Evolutionary conservation across 2,797 vertebrate species (phyloP), one percentile per base, ranked within the genome.

Genomic region (Ceryle rudis): DNA sequence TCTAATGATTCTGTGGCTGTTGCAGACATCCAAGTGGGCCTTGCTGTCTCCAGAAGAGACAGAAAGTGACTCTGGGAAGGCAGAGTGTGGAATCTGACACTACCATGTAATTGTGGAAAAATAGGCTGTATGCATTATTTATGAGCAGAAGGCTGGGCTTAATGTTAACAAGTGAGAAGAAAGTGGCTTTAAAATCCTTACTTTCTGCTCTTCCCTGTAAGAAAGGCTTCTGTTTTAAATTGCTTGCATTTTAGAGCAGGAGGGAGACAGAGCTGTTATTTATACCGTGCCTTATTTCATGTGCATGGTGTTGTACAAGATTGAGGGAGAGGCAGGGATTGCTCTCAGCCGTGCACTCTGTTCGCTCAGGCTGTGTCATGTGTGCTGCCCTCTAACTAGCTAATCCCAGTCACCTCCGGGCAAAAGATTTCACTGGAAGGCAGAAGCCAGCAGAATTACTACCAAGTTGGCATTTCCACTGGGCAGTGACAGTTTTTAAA

Each of bases 91-190:
- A 97, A 97, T 96, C 87, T 96, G 94, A 97, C 93, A 90, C 95
- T 93, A 16, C 71, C 21, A 37, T 81, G 92, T 89, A 94, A 93
- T 78, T 93, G 90, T 94, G 96, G 97, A 95, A 97, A 97, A 94
- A 97, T 94, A 94, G 86, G 82, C 83, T 51, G 37, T 80, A 94
- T 98, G 97, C 97, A 98, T 98, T 97, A 98, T 98, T 98, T 97
- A 98, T 98, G 95, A 98, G 96, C 89, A 92, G 94, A 91, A 65
- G 81, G 95, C 96, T 90, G 91, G 89, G 95, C 96, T 94, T 70
- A 35, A 92, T 95, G 96, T 96, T 97, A 97, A 95, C 95, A 81
- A 97, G 97, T 94, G 96, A 97, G 97, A 95, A 95, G 91, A 98
- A 97, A 97, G 96, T 89, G 97, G 95, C 97, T 98, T 97, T 93